Conservation (phyloP, 2,888 invertebrate species). For the Aradus depressus region DNA sequence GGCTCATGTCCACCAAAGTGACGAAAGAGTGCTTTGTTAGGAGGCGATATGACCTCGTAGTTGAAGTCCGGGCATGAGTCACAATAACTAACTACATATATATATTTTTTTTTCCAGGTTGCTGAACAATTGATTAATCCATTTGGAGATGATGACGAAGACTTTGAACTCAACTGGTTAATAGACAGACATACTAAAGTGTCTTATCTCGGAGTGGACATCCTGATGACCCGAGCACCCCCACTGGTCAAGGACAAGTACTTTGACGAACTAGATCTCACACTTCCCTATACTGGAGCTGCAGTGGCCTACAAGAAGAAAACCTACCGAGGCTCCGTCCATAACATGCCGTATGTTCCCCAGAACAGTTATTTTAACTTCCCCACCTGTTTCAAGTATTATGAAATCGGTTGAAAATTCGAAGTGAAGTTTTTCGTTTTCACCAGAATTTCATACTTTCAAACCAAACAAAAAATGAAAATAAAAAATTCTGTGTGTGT, state of each 20-base stretch:
- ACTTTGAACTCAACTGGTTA: conserved; percentile 50
- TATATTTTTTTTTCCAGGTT: conserved; percentile 40
- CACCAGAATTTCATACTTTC: too few relatives aligned
- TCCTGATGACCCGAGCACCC: conserved; percentile 41
- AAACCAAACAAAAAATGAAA: too few relatives aligned
- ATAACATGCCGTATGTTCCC: conserved; percentile 44
- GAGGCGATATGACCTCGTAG: too few relatives aligned
- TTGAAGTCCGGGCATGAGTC: too few relatives aligned
- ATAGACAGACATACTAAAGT: conserved; percentile 50
- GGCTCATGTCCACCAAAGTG: too few relatives aligned
- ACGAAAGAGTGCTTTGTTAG: too few relatives aligned
- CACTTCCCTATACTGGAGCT: conserved; percentile 45
- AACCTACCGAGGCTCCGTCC: conserved; percentile 46
- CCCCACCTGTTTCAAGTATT: too few relatives aligned
- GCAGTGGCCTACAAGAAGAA: conserved; percentile 44
- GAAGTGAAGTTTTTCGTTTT: too few relatives aligned
- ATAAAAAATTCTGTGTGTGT: too few relatives aligned
- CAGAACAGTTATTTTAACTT: too few relatives aligned
- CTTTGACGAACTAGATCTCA: conserved; percentile 41
- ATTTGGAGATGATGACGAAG: conserved; percentile 53
- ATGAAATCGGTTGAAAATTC: too few relatives aligned
- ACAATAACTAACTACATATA: too few relatives aligned
- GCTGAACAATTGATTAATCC: conserved; percentile 52
- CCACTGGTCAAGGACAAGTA: conserved; percentile 46
- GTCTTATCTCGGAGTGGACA: conserved; percentile 46